phyloP scores from a whole-genome alignment of 1,140 invertebrate genomes.

The Centruroides sculpturatus region DNA sequence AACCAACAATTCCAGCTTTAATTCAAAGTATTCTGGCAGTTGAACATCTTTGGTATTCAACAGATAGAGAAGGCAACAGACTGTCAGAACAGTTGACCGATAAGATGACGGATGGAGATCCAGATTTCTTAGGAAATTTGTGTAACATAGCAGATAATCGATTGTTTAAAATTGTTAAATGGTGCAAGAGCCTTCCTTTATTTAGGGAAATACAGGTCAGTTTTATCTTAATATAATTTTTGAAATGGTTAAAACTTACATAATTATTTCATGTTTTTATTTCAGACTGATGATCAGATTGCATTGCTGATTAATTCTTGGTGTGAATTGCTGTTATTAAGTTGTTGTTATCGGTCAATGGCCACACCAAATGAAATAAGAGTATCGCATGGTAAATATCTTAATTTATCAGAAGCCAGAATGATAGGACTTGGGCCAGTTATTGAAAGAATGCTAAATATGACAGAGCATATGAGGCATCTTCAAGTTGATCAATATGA shows the following conservation, averaged over 20 bases:
- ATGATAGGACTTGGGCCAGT: conserved; percentile 56
- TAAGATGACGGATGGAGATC: conserved; percentile 28
- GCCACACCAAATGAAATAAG: conserved; percentile 59
- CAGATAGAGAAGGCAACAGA: conserved; percentile 34
- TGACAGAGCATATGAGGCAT: conserved; percentile 78
- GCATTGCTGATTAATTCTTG: conserved; percentile 91
- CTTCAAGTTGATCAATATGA: conserved; percentile 89
- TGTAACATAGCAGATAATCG: conserved; percentile 89
- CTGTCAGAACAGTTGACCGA: neutral
- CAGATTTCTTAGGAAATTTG: conserved; percentile 63
- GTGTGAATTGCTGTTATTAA: conserved; percentile 82
- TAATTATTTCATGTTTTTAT: neutral
- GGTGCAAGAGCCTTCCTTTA: conserved; percentile 91
- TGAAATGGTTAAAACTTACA: neutral
- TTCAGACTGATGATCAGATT: conserved; percentile 88
- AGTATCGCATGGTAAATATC: conserved; percentile 39
- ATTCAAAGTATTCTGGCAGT: conserved; percentile 82
- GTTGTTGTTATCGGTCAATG: conserved; percentile 76
- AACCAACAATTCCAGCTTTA: conserved; percentile 18
- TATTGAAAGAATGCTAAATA: conserved; percentile 84
- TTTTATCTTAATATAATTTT: neutral
- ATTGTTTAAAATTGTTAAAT: conserved; percentile 94
- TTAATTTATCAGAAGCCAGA: conserved; percentile 55
- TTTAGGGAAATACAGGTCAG: conserved; percentile 87
- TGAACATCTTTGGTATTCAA: conserved; percentile 84